Evolutionary conservation across 2,888 invertebrate species (phyloP).

Genomic region (Pollenia labialis): DNA sequence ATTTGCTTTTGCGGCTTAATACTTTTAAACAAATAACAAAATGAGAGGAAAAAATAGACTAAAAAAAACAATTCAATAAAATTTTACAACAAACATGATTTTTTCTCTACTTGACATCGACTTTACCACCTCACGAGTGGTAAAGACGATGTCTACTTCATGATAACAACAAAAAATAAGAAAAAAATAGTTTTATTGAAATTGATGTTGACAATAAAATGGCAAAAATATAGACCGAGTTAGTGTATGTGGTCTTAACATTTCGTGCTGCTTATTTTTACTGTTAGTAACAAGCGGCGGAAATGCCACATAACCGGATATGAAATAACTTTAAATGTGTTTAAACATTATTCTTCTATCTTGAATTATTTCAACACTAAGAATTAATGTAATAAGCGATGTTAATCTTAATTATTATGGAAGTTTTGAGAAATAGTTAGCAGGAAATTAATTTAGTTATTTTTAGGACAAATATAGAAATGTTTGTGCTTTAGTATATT

Average conservation of each 20-base stretch:
- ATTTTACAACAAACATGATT: constrained; percentile 21
- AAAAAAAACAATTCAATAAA: constrained; percentile 38
- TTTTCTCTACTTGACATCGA: constrained; percentile 24
- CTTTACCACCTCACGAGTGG: constrained; percentile 1
- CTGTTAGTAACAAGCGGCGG: constrained; percentile 8
- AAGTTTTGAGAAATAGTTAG: not conserved
- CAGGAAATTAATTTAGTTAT: not conserved
- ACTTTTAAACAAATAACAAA: not conserved
- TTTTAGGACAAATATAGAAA: too few relatives aligned
- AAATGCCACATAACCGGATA: constrained; percentile 60
- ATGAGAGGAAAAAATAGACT: not conserved
- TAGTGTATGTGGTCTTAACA: constrained; percentile 6
- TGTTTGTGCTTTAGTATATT: too few relatives aligned
- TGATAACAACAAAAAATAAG: constrained; percentile 13
- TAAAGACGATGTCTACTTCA: not conserved
- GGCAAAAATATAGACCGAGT: constrained; percentile 32
- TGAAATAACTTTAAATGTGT: constrained; percentile 1
- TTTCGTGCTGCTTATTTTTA: not conserved
- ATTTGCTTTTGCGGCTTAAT: constrained; percentile 13
- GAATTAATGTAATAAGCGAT: not conserved
- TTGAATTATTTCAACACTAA: constrained; percentile 12
- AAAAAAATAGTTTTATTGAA: constrained; percentile 34
- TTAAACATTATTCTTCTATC: not conserved
- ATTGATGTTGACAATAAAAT: constrained; percentile 59
- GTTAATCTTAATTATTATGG: not conserved